A percentile compares a stretch with the other conserved stretches of the same genome.
Conservation (phyloP, 2,888 invertebrate genomes). For the Nectonema munidae region DNA sequence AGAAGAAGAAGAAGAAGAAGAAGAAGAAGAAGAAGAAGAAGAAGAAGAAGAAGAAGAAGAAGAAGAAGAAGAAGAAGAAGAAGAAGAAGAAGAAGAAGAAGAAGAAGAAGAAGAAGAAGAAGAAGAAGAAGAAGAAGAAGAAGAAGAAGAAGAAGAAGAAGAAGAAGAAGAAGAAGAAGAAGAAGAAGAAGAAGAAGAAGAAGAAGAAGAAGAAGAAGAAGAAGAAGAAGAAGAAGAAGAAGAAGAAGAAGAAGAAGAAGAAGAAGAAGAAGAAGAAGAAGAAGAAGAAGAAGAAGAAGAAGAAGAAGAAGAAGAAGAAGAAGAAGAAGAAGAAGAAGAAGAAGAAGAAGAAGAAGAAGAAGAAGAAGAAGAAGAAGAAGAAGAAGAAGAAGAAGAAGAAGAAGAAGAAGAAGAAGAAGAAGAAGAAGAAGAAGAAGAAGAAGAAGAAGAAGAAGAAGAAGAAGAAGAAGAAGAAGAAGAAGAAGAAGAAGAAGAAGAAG, state of each 20-base stretch:
- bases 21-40: conserved; percentile 5
- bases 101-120: conserved; percentile 5
- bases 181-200: conserved; percentile 5
- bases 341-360: conserved; percentile 5
- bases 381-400: conserved; percentile 5
- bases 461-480: no score
- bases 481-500: conserved; percentile 1
- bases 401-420: conserved; percentile 5
- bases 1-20: conserved; percentile 5
- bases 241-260: conserved; percentile 5
- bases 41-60: conserved; percentile 5
- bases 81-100: conserved; percentile 5
- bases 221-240: conserved; percentile 5
- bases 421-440: conserved; percentile 5
- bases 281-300: conserved; percentile 5
- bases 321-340: conserved; percentile 5
- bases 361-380: conserved; percentile 5
- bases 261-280: conserved; percentile 5
- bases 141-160: conserved; percentile 5
- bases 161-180: conserved; percentile 5
- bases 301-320: conserved; percentile 5
- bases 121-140: conserved; percentile 5
- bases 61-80: conserved; percentile 5
- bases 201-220: conserved; percentile 5
- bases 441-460: conserved; percentile 5